Percentiles rank a stretch among this genome's conserved stretches.
Conservation (phyloP, 1,140 invertebrate species). For the Apis laboriosa region DNA sequence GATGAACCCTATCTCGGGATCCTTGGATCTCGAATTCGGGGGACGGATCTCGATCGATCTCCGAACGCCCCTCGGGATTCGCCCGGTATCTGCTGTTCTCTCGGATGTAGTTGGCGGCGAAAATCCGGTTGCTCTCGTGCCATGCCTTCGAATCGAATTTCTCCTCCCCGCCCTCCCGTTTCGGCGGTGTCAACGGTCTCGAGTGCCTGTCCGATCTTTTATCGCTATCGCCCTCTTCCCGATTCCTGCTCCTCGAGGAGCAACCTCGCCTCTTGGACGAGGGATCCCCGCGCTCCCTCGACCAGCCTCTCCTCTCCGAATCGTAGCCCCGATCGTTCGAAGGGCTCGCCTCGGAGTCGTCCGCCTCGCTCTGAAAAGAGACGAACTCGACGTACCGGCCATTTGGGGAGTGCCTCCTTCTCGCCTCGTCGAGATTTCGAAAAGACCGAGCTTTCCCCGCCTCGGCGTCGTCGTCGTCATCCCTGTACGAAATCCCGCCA, state of each 20-base stretch:
- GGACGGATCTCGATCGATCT: slow-evolving; percentile 39
- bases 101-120: slow-evolving; percentile 63
- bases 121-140: slow-evolving; percentile 72
- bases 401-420: slow-evolving; percentile 35
- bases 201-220: slow-evolving; percentile 67
- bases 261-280: slow-evolving; percentile 29
- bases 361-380: slow-evolving; percentile 19
- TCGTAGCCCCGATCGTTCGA: slow-evolving; percentile 23
- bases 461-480: slow-evolving; percentile 34
- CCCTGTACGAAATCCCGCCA: slow-evolving; percentile 33
- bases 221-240: slow-evolving; percentile 23
- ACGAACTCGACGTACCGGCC: slow-evolving; percentile 53
- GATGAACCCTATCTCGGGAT: not conserved
- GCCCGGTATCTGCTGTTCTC: slow-evolving; percentile 54
- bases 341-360: slow-evolving; percentile 24
- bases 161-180: slow-evolving; percentile 38
- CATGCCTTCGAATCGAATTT: slow-evolving; percentile 53
- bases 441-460: slow-evolving; percentile 3
- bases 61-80: slow-evolving; percentile 49
- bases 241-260: slow-evolving; percentile 34
- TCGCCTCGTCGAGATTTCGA: not conserved
- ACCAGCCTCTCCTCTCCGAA: slow-evolving; percentile 3
- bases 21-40: slow-evolving; percentile 31
- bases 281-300: slow-evolving; percentile 45
- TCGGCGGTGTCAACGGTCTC: slow-evolving; percentile 72